These are phyloP conservation scores for Xanthia togata DNA, from an alignment of 2,888 invertebrate genomes.

Conservation along the genomic window DNA sequence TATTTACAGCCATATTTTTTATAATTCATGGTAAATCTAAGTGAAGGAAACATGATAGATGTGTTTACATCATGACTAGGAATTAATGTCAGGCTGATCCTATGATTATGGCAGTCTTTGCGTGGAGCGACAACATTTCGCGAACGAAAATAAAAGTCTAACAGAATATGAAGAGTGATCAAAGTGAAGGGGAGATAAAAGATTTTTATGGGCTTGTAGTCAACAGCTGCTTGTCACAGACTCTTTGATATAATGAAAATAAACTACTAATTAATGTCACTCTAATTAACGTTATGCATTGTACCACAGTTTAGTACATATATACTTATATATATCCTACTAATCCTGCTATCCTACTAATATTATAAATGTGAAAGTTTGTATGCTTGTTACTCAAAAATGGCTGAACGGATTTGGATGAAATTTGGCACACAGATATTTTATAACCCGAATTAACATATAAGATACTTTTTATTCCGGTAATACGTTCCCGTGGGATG, in stretches of 20 bases:
- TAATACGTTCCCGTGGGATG: too few species aligned
- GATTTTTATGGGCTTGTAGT: not conserved
- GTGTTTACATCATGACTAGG: constrained; percentile 39
- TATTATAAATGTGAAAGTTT: too few species aligned
- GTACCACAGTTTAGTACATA: too few species aligned
- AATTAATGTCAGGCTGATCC: constrained; percentile 28
- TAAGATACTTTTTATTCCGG: too few species aligned
- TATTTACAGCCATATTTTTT: constrained; percentile 29
- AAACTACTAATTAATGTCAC: constrained; percentile 24
- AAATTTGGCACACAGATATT: too few species aligned
- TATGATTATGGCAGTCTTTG: not conserved
- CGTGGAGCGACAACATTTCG: not conserved
- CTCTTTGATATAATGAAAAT: constrained; percentile 11
- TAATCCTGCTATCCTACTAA: too few species aligned
- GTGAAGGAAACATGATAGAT: constrained; percentile 23
- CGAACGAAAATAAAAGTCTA: not conserved
- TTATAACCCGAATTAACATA: too few species aligned
- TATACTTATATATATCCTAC: too few species aligned
- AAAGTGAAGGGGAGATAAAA: constrained; percentile 31
- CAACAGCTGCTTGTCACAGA: not conserved
- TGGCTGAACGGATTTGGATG: too few species aligned
- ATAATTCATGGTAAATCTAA: not conserved
- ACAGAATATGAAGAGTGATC: constrained; percentile 9
- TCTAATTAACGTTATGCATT: not conserved
- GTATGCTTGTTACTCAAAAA: too few species aligned